Evolutionary conservation across 1,140 invertebrate genomes (phyloP), one percentile per base, ranked within the genome.

Genomic region (Aradophagus sp.): DNA sequence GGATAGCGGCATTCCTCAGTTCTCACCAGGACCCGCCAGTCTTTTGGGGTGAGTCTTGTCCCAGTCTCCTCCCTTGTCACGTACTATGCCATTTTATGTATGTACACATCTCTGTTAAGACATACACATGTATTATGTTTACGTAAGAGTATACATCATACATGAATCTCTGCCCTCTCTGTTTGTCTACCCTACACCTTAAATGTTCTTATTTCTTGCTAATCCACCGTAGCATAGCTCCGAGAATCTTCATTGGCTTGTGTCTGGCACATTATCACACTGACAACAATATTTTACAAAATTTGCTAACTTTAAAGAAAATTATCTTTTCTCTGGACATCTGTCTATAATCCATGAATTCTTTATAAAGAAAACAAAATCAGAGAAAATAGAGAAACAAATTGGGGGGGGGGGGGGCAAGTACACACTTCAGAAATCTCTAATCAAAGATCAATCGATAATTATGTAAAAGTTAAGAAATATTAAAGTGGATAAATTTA

Each of bases 31-130:
- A 76, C 75, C 82, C 70, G 77, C 76, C 78, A 77, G 79, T 75
- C 56, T 83, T 61, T 77, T 83, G 13, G 84, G 84, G 84, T 86
- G 83, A 85, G 84, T 85, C 76, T 78, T 73, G 78, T 77, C 76
- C 75, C 74, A 39, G 44, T 70, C 15, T 71, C 65, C 41, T 44
- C 59, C 68, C 20, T 42, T 31, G 16, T 29, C 20, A 44, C 39
- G 26, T 44, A 29, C 7, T 29, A 6, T 45, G 11, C 20, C 41
- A n/a, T 32, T 27, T 31, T 38, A n/a, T n/a, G 5, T 27, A 27
- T 42, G 1, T 29, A 1, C 26, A 2, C 16, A 13, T 41, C 19
- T 41, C 13, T 14, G 10, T 41, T 14, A 6, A 11, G 13, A 4
- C 17, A 2, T 38, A 1, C 14, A 2, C 17, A 5, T 38, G 3